Base-by-base conservation (phyloP, 2,888 invertebrate genomes). In the Octodonta nipae region DNA sequence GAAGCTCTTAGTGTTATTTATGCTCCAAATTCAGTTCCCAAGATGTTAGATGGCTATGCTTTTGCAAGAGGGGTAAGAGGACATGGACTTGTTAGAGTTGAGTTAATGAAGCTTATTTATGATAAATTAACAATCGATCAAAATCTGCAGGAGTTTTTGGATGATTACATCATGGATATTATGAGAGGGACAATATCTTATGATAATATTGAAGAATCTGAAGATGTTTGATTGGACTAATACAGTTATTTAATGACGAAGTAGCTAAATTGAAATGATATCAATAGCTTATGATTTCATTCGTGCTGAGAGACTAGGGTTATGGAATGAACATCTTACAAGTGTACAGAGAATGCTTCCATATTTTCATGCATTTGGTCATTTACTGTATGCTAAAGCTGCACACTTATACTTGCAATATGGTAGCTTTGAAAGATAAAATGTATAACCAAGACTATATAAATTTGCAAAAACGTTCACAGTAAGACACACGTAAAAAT, bases 21-120 rank as follows among this genome's bases (percentile, higher is more conserved):
- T 38, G 46, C 42, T 29, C 17, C 36, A 28, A 47, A 48, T 34
- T 56, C 51, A 11, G 39, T 52, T 10, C 52, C 56, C 15, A 50
- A 56, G 42, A 51, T 54, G 45, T 26, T 55, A 16, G 39, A 35
- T 38, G 54, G 39, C 32, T 38, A 42, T 31, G 57, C 52, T 39
- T 57, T 52, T 40, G 31, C 47, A 35, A n/a, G n/a, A n/a, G n/a
- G n/a, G n/a, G n/a, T n/a, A n/a, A n/a, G n/a, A 47, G 56, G 45
- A 44, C 52, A 56, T 41, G 47, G 38, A 32, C 30, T 54, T 37
- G 28, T 52, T 2, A 17, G 30, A 28, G 47, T 17, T 17, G 17
- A 5, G 8, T 17, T 17, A 17, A 22, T 22, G 22, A 30, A 10
- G 22, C 10, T 30, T 8, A 30, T 30, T 30, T 30, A 12, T 30